Base-by-base conservation (phyloP, 2,797 vertebrate species). In the Pteronotus mesoamericanus region DNA sequence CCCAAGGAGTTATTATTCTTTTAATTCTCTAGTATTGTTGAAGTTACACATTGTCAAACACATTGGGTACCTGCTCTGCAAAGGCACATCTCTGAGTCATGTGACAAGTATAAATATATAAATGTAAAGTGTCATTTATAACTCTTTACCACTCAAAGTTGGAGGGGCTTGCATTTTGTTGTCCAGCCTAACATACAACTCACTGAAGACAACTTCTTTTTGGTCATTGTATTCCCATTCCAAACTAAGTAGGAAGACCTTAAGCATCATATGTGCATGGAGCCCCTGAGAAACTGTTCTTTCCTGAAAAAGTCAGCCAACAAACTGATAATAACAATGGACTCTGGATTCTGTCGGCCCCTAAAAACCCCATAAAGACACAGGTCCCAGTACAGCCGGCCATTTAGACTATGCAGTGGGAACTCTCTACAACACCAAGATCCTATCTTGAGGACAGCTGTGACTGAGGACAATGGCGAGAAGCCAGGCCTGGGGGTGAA, bases 271-370 rank as follows among this genome's bases (percentile, higher is more conserved):
- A 39, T 1, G 4, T 15, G 0, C 32, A 0, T 72, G 46, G 51
- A 39, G 80, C 91, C 32, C 37, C 46, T 57, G 68, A 72, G 26
- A 82, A 75, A 39, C 6, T 2, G 69, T 77, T 71, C 48, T 39
- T 82, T 87, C 22, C 26, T 74, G 55, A 21, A 12, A 66, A 71
- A 80, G 66, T 46, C 32, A 80, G 74, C 89, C 82, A 86, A 39
- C 32, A n/a, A 39, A 10, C 57, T 39, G 29, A 86, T 46, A 37
- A 39, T 34, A 44, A 29, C 32, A 75, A 42, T 9, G 16, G 4
- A 78, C 12, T 5, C 59, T 4, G 18, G 51, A n/a, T 75, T 72
- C 39, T 39, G 46, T 16, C 61, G 82, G 46, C 32, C 24, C 9
- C 10, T 53, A 26, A 21, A 53, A 46, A 32, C 14, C 3, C 34